Conservation (phyloP, 2,888 invertebrate genomes). For the Polymixis flavicincta region DNA sequence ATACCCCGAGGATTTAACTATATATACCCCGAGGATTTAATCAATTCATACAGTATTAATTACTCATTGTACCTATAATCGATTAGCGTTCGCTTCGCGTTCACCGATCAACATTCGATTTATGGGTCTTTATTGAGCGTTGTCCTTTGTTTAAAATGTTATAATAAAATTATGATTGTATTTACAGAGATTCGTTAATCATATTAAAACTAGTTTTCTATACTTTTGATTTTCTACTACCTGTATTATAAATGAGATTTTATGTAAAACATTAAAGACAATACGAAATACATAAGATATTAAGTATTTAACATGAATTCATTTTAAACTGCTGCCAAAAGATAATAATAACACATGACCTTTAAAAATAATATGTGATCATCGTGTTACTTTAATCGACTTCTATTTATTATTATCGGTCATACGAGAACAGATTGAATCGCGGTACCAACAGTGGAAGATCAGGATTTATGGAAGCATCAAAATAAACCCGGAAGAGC, state of each 20-base stretch:
- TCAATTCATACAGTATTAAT: constrained; percentile 29
- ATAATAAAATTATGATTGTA: constrained; percentile 45
- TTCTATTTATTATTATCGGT: background rate
- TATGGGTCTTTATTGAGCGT: constrained; percentile 15
- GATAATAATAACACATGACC: constrained; percentile 16
- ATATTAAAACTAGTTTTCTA: constrained; percentile 43
- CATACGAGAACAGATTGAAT: constrained; percentile 2
- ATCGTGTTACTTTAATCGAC: constrained; percentile 14
- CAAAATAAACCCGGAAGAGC: background rate
- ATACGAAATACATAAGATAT: constrained; percentile 32
- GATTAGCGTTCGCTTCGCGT: constrained; percentile 23
- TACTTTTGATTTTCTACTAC: constrained; percentile 29
- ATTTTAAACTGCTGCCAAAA: constrained; percentile 47
- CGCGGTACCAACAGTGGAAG: constrained; percentile 3
- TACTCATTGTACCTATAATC: constrained; percentile 12
- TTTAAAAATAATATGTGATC: constrained; percentile 11
- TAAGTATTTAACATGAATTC: constrained; percentile 9
- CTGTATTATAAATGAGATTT: constrained; percentile 62
- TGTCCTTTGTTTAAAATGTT: constrained; percentile 28
- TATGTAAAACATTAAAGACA: constrained; percentile 31
- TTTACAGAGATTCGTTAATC: constrained; percentile 67
- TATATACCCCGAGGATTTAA: constrained; percentile 6
- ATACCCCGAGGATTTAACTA: constrained; percentile 6
- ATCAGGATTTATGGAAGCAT: constrained; percentile 13
- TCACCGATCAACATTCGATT: constrained; percentile 13